Evolutionary conservation across 2,888 invertebrate genomes (phyloP).

Genomic region (Melieria crassipennis): DNA sequence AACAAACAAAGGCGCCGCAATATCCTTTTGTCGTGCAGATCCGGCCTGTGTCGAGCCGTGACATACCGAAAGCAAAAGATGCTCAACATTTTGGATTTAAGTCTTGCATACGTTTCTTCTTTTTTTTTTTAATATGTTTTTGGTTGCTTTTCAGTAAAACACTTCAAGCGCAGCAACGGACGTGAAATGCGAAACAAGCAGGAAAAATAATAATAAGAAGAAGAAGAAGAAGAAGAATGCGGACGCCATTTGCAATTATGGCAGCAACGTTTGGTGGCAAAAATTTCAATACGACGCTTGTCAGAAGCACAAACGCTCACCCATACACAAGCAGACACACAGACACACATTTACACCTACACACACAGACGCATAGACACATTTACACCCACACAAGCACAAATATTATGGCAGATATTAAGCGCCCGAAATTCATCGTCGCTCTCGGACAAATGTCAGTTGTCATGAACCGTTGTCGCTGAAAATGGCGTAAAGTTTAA

Average conservation of each 20-base stretch:
- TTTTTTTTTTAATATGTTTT: background rate
- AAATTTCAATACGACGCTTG: background rate
- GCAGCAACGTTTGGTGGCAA: background rate
- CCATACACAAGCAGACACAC: constrained; percentile 1
- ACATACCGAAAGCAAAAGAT: too few species aligned
- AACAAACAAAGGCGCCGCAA: constrained; percentile 51
- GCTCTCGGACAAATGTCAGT: too few species aligned
- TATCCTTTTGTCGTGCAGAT: constrained; percentile 18
- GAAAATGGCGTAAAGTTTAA: too few species aligned
- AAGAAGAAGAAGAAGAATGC: background rate
- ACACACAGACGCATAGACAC: too few species aligned
- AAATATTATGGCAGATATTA: too few species aligned
- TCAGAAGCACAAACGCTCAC: background rate
- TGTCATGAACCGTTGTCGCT: too few species aligned
- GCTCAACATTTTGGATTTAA: background rate
- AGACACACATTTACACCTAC: background rate
- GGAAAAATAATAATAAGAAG: background rate
- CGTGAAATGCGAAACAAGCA: background rate
- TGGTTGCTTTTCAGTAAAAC: background rate
- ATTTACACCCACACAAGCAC: too few species aligned
- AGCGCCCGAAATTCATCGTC: too few species aligned
- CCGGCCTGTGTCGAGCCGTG: background rate
- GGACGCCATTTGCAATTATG: constrained; percentile 3
- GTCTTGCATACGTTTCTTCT: background rate
- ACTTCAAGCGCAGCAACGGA: background rate